Percentiles rank a stretch among this genome's conserved stretches.
Conservation (phyloP, 2,797 vertebrate species). For the Selene dorsalis region DNA sequence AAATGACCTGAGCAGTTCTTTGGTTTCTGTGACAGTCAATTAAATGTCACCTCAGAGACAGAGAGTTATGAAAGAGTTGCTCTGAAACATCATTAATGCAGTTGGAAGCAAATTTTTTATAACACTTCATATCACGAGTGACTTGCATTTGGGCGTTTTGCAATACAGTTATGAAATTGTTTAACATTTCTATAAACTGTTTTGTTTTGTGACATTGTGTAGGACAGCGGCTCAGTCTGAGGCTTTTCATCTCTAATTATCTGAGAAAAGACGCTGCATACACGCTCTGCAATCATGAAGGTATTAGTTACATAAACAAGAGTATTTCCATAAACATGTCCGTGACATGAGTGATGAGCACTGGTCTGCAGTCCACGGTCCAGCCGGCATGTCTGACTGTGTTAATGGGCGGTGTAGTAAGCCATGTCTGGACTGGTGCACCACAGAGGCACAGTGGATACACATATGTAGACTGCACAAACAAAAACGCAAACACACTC, state of each 20-base stretch:
- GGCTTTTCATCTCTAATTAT: slow-evolving; percentile 45
- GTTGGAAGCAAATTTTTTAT: background rate
- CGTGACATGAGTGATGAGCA: slow-evolving; percentile 69
- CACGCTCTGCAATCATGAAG: slow-evolving; percentile 48
- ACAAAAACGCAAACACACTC: slow-evolving; percentile 37
- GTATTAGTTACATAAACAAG: slow-evolving; percentile 61
- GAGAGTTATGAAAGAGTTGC: slow-evolving; percentile 5
- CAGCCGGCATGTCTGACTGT: slow-evolving; percentile 45
- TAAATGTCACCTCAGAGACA: slow-evolving; percentile 15
- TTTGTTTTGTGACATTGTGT: slow-evolving; percentile 31
- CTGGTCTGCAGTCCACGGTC: slow-evolving; percentile 5
- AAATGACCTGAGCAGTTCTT: background rate
- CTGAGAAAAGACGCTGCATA: slow-evolving; percentile 39
- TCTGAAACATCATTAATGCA: slow-evolving; percentile 15
- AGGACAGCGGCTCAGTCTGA: slow-evolving; percentile 17
- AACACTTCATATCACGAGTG: background rate
- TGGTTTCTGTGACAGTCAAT: slow-evolving; percentile 12
- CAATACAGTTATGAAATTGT: slow-evolving; percentile 1
- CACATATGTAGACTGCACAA: slow-evolving; percentile 34
- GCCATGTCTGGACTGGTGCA: slow-evolving; percentile 47
- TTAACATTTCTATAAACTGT: slow-evolving; percentile 41
- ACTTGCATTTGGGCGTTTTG: slow-evolving; percentile 2
- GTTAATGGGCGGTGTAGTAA: slow-evolving; percentile 52
- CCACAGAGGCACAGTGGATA: slow-evolving; percentile 36
- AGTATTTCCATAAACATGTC: slow-evolving; percentile 68